Evolutionary conservation across 2,113 vertebrate species (phyloP), one percentile per base, ranked within the genome.

Genomic region (Megaceryle torquata): DNA sequence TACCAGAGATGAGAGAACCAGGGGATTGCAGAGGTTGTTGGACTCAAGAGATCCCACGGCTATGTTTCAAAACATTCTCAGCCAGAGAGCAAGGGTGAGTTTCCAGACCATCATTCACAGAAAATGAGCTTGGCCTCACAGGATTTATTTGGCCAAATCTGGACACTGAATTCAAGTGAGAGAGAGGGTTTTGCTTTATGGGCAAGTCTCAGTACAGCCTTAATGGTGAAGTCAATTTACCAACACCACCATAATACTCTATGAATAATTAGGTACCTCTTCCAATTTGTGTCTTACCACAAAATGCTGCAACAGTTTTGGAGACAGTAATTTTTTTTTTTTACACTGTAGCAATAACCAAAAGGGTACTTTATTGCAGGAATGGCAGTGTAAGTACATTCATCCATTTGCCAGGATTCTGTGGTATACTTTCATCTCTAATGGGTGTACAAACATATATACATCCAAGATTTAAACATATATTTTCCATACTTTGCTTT

Each of bases 181-280:
- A 54, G 57, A 51, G 63, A 83, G 39, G 33, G 48, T 43, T 93
- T 68, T 88, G 69, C 76, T 95, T 88, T 84, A 79, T 4, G 5
- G 19, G 28, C 64, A 65, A 83, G 59, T 61, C 53, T 75, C 18
- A 2, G 33, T 28, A 26, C 11, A 5, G 60, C 80, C 64, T 75
- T 91, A 74, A 72, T 25, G 50, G 84, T 37, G 74, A 88, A 95
- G 77, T 88, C 54, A 51, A 68, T 74, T 94, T 64, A 89, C 81
- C 15, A 24, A 91, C 41, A 89, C 35, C 78, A 79, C 61, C 9
- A 13, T 76, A 86, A 91, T 43, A 60, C 64, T 61, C 77, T 41
- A 15, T 51, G 88, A 94, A 95, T 80, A 96, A 90, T 88, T 88
- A 93, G 86, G 33, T 60, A 86, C 71, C 88, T 95, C 69, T 77